Percentiles rank a stretch among this genome's conserved stretches.
These are phyloP conservation scores for Phortica magna DNA, from an alignment of 2,888 invertebrate species.

Conservation along the genomic window DNA sequence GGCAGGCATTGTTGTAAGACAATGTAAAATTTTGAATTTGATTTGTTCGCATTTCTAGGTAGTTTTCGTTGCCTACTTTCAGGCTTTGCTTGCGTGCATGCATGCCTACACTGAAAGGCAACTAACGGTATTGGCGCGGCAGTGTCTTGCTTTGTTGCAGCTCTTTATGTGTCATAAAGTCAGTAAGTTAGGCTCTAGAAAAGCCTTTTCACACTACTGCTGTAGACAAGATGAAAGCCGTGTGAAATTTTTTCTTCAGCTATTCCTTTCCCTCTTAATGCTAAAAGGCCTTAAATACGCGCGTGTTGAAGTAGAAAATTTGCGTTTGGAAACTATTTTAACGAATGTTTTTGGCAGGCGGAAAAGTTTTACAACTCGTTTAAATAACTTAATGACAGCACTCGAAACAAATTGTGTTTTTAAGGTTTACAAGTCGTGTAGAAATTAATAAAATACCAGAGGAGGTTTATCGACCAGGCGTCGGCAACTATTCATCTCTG, in stretches of 20 bases:
- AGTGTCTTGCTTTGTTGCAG: conserved; percentile 47
- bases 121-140: not conserved
- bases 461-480: conserved; percentile 90
- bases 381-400: conserved; percentile 1
- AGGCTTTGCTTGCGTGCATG: conserved; percentile 27
- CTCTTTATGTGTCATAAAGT: conserved; percentile 77
- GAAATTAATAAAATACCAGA: conserved; percentile 76
- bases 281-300: conserved; percentile 39
- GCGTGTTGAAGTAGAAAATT: conserved; percentile 70
- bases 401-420: not conserved
- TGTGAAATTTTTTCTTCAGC: conserved; percentile 52
- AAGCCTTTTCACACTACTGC: conserved; percentile 5
- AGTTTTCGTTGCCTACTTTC: conserved; percentile 44
- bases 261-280: conserved; percentile 23
- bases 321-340: conserved; percentile 72
- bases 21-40: conserved; percentile 46
- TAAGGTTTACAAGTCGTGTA: not conserved
- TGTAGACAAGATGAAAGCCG: not conserved
- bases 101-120: conserved; percentile 31
- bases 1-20: conserved; percentile 33
- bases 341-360: conserved; percentile 55
- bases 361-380: not conserved
- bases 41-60: conserved; percentile 49
- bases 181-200: conserved; percentile 66
- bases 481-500: conserved; percentile 91